Evolutionary conservation across 2,113 vertebrate species (phyloP).

Genomic region (Alethe diademata): DNA sequence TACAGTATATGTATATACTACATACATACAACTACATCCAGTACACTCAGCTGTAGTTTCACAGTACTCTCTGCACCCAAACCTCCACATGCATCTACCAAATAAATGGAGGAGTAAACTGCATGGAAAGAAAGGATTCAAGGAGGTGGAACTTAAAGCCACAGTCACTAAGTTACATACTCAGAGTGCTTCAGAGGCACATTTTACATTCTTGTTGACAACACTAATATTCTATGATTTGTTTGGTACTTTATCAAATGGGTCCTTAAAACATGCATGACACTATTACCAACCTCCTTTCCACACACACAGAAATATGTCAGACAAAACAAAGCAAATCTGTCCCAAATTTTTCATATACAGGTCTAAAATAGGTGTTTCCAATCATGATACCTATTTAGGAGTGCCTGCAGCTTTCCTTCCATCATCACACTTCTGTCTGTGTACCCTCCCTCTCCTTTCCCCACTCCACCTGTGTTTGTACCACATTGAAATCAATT

Average conservation of each 20-base stretch:
- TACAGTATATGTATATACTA: not conserved
- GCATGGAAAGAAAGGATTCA: not conserved
- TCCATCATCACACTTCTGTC: not conserved
- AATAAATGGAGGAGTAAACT: not conserved
- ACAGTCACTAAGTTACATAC: not conserved
- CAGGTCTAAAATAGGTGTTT: not conserved
- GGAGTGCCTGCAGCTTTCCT: not conserved
- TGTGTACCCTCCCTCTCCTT: not conserved
- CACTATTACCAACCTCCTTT: not conserved
- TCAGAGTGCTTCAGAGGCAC: not conserved
- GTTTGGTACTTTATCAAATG: not conserved
- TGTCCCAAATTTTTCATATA: not conserved
- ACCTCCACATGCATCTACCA: not conserved
- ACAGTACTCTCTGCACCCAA: not conserved
- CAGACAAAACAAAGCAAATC: not conserved
- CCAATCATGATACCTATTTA: not conserved
- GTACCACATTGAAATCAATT: not conserved
- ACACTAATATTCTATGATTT: not conserved
- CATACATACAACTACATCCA: not conserved
- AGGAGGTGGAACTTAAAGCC: not conserved
- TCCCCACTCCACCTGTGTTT: not conserved
- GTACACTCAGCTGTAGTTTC: not conserved
- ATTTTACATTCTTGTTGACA: not conserved
- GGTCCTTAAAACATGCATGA: not conserved
- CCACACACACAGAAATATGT: not conserved